Conservation (phyloP, 2,113 vertebrate species). For the Dipodomys merriami region DNA sequence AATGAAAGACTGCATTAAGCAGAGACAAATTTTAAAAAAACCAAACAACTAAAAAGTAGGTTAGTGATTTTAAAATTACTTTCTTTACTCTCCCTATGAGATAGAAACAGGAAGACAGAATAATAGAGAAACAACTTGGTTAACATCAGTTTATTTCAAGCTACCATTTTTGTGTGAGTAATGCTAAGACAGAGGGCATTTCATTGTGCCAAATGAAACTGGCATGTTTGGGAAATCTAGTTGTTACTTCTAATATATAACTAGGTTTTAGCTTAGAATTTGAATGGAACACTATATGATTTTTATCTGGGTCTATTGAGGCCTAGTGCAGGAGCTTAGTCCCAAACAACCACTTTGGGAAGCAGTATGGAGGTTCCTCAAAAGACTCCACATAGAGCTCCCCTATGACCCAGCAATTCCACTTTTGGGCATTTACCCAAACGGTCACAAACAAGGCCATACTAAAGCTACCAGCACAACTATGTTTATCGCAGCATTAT, state of each 20-base stretch:
- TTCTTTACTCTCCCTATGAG: background rate
- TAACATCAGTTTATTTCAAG: background rate
- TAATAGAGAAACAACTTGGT: background rate
- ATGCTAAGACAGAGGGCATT: background rate
- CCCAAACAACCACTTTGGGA: background rate
- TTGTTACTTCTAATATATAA: background rate
- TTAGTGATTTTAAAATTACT: background rate
- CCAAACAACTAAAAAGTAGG: background rate
- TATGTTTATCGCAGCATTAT: no score
- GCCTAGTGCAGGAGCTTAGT: background rate
- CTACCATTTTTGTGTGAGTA: background rate
- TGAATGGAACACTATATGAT: background rate
- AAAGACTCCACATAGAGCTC: no score
- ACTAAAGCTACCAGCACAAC: no score
- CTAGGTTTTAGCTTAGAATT: background rate
- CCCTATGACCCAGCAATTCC: no score
- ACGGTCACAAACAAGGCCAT: no score
- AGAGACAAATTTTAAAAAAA: background rate
- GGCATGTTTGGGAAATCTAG: background rate
- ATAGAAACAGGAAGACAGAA: background rate
- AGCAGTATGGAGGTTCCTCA: no score
- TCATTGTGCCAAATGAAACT: background rate
- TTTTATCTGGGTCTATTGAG: background rate
- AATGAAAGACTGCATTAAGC: background rate
- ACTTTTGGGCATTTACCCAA: no score